Evolutionary conservation across 2,113 vertebrate species (phyloP).

Genomic region (Neolamprologus fasciatus): DNA sequence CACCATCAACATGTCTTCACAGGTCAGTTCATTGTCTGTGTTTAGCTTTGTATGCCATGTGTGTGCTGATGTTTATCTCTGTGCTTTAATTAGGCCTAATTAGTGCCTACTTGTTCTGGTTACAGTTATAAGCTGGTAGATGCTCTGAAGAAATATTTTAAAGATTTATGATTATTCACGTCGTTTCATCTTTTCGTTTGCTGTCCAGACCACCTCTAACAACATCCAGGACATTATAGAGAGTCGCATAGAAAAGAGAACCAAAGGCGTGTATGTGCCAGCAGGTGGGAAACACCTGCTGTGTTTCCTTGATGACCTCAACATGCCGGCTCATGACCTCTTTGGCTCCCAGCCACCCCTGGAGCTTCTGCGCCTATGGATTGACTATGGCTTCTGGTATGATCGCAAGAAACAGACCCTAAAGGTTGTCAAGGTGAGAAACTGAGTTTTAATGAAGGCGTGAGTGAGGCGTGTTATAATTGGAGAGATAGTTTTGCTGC

Average conservation of each 20-base stretch:
- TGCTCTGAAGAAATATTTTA: neutral
- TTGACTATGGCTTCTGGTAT: slow-evolving; percentile 89
- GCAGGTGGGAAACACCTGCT: slow-evolving; percentile 79
- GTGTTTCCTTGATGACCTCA: slow-evolving; percentile 85
- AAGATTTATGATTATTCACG: neutral
- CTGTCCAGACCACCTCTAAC: slow-evolving; percentile 80
- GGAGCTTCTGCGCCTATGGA: slow-evolving; percentile 83
- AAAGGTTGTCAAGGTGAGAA: slow-evolving; percentile 80
- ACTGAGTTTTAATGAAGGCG: neutral
- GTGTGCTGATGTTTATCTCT: neutral
- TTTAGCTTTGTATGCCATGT: neutral
- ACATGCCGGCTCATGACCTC: slow-evolving; percentile 81
- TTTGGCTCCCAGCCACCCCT: slow-evolving; percentile 86
- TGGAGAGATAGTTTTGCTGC: neutral
- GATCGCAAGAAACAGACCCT: slow-evolving; percentile 78
- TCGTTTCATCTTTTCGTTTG: neutral
- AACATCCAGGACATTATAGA: slow-evolving; percentile 83
- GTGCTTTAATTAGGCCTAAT: neutral
- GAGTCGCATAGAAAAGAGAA: slow-evolving; percentile 81
- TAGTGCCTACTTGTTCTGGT: neutral
- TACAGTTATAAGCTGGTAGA: neutral
- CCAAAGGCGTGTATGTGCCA: slow-evolving; percentile 79
- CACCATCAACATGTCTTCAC: slow-evolving; percentile 86
- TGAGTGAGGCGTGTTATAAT: neutral
- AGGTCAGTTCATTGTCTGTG: slow-evolving; percentile 60